phyloP scores from a whole-genome alignment of 2,113 vertebrate species.

The Sceloporus undulatus region DNA sequence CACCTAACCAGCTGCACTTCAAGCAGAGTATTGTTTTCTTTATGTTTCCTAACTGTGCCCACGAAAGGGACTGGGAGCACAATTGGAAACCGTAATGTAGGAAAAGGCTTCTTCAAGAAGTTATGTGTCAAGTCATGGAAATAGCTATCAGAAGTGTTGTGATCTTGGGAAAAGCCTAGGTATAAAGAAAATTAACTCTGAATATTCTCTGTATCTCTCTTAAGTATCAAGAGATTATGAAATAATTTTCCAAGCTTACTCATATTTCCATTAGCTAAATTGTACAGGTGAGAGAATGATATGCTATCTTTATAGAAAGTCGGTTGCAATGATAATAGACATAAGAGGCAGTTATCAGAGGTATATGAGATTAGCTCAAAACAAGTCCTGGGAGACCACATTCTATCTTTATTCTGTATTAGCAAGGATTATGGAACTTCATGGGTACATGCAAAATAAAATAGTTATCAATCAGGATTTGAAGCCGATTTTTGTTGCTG shows the following conservation, averaged over 20 bases:
- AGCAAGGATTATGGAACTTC: background rate
- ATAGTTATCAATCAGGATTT: too few relatives aligned
- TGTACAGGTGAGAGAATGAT: background rate
- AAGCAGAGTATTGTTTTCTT: background rate
- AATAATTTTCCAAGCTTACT: background rate
- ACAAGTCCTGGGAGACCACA: background rate
- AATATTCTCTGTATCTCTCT: background rate
- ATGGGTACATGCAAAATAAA: background rate
- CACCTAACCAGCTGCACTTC: background rate
- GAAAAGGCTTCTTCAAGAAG: too few relatives aligned
- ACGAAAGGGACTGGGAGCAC: background rate
- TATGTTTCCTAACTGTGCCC: background rate
- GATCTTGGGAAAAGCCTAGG: background rate
- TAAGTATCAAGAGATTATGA: background rate
- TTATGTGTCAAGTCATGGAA: background rate
- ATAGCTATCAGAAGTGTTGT: background rate
- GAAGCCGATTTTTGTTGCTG: too few relatives aligned
- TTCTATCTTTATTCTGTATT: constrained; percentile 1
- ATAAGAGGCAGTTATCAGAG: background rate
- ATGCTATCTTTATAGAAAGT: background rate
- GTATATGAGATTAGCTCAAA: background rate
- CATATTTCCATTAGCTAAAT: background rate
- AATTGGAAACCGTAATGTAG: background rate
- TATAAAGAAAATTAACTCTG: background rate
- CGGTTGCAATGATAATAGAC: background rate